These are phyloP conservation scores for Camponotus pennsylvanicus DNA, from an alignment of 1,140 invertebrate genomes.

Conservation along the genomic window DNA sequence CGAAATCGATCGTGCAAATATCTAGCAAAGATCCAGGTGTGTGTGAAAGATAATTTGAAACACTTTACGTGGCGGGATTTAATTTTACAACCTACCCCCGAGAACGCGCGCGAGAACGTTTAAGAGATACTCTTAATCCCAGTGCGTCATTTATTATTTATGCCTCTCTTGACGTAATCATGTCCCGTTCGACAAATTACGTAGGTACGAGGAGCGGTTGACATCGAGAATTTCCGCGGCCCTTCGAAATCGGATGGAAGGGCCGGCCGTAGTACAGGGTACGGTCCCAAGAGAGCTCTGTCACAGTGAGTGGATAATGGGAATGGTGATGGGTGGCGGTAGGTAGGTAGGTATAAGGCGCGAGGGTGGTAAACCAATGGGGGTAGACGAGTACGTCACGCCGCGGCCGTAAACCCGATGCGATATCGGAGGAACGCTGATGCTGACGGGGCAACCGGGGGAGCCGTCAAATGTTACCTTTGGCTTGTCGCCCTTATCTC, in stretches of 20 bases:
- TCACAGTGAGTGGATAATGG: constrained; percentile 85
- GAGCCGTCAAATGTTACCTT: constrained; percentile 84
- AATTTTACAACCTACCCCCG: not conserved
- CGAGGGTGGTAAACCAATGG: constrained; percentile 76
- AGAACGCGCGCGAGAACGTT: not conserved
- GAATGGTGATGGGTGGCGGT: constrained; percentile 80
- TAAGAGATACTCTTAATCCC: constrained; percentile 23
- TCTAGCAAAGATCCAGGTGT: not conserved
- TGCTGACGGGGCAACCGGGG: constrained; percentile 83
- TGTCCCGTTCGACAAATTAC: constrained; percentile 55
- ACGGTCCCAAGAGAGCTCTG: constrained; percentile 83
- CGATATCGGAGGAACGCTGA: constrained; percentile 83
- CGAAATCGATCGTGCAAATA: too few relatives aligned
- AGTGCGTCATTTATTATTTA: constrained; percentile 41
- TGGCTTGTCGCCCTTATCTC: constrained; percentile 63
- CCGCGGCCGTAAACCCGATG: constrained; percentile 84
- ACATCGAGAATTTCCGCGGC: constrained; percentile 62
- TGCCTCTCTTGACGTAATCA: constrained; percentile 28
- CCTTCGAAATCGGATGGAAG: constrained; percentile 69
- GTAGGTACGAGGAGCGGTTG: constrained; percentile 64
- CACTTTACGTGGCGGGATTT: not conserved
- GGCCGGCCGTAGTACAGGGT: constrained; percentile 70
- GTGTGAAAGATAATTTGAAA: not conserved
- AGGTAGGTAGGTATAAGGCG: constrained; percentile 74
- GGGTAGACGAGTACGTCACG: constrained; percentile 84